Base-by-base conservation (phyloP, 2,797 vertebrate species). In the Setipinna tenuifilis region DNA sequence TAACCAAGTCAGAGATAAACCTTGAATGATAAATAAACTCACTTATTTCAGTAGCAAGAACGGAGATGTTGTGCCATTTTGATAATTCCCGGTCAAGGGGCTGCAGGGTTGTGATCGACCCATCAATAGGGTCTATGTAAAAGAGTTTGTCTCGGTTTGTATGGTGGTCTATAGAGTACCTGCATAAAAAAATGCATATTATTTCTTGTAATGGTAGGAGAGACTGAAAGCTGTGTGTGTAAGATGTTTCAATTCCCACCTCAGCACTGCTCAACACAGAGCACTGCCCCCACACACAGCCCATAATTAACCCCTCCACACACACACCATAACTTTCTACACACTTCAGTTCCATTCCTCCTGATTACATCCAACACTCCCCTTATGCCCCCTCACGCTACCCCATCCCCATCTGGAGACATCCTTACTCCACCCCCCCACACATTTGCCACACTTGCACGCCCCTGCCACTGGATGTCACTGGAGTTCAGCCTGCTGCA, bases 21-120 rank as follows among this genome's bases (percentile, higher is more conserved):
- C 5, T 41, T 41, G 5, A 41, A 5, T 41, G 2, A 41, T 41
- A 41, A 17, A 41, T 7, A 78, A 83, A 94, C 96, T 94, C 93
- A 97, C 97, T 95, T 91, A 95, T 95, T 94, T 97, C 96, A 83
- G 95, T 95, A 87, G 96, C 96, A 89, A 95, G 94, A 58, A 97
- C 81, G 1, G 96, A 96, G 86, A 97, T 95, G 78, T 97, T 97
- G 88, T 97, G 95, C 97, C 96, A 97, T 6, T 96, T 94, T 57
- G 91, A 93, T 83, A 95, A 93, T 92, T 97, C 97, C 59, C 97
- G 92, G 85, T 97, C 97, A 78, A 97, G 95, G 21, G 94, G 75
- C 87, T 96, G 96, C 82, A 95, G 91, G 78, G 96, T 94, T 83
- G 94, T 96, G 88, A 97, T 93, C 44, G 96, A 97, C 61, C 97